Evolutionary conservation across 2,113 vertebrate genomes (phyloP), one percentile per base, ranked within the genome.

Genomic region (Eclectus roratus): DNA sequence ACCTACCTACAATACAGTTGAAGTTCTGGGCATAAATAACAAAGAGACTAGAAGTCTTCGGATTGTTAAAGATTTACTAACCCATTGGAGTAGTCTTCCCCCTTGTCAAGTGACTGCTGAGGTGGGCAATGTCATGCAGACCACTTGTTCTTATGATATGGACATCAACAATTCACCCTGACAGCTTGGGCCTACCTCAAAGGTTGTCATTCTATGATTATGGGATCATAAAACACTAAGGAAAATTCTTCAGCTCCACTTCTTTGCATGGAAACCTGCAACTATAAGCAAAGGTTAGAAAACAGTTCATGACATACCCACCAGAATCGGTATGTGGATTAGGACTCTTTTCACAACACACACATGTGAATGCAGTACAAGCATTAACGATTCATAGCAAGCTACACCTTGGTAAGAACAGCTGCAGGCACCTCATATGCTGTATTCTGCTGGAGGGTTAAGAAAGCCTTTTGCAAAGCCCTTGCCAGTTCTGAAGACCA

Each of bases 281-380:
- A 20, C 9, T 71, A 10, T 18, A 44, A 78, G 9, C 27, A 87
- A 46, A 81, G 8, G 18, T 19, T 24, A 84, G 46, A 66, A 78
- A 53, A n/a, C 17, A 31, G 33, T 20, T 84, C 10, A 16, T 82
- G 17, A 35, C 15, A 18, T 28, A 63, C 3, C 9, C 13, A 33
- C 7, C 12, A 35, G 28, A 19, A n/a, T 0, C 17, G 6, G 19
- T 53, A n/a, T 0, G 2, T 31, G 12, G 20, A 17, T 23, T 39
- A 56, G n/a, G 24, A 65, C 13, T 77, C 49, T 46, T 69, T 56
- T 80, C 16, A 43, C 25, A 58, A 46, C 15, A 56, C 66, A 65
- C 14, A 63, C 17, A 6, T 10, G 21, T 41, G 43, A 74, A 17
- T 17, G 17, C 9, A 70, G 6, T 29, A 10, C 29, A 64, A 76